Base-by-base conservation (phyloP, 1,140 invertebrate genomes). In the Neodiprion virginianus region DNA sequence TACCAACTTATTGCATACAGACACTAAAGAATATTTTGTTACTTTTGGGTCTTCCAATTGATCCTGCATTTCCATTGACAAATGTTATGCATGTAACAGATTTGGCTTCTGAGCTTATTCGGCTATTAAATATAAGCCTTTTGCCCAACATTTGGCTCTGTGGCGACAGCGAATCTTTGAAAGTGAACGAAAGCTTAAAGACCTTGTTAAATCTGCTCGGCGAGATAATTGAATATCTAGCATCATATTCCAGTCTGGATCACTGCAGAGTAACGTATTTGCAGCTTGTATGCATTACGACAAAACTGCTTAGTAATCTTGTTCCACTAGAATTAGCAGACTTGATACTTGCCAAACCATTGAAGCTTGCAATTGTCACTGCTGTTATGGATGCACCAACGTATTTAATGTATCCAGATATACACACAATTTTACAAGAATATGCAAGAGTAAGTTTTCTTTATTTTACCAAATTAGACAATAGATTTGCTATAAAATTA, bases 1-100 rank as follows among this genome's bases (percentile, higher is more conserved):
- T 91, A 71, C 89, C 90, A 7, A 77, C 83, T 28, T 91, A 86
- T 80, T 91, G 90, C 80, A 85, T 90, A n/a, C 86, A 87, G 48
- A 87, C 85, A 40, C 78, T 91, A 8, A 84, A 83, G 69, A 78
- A 79, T 69, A 79, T 88, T 61, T 81, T 91, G 48, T 77, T 75
- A 4, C 76, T 85, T 47, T 71, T 87, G 48, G 82, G 78, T 67
- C 74, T 80, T 69, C 79, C 81, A n/a, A 72, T 74, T 48, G 72
- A 86, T 70, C 48, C 79, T 5, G 69, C 23, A 14, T 75, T 80
- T 53, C 81, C 82, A 67, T 23, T 87, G 40, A 83, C 75, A 77
- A 80, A 80, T 47, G 74, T 79, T 5, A 85, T 81, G 69, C 76
- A 81, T 9, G 69, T 87, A 8, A 78, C 78, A 8, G 84, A 86